These are phyloP conservation scores for Operophtera brumata DNA, from an alignment of 2,888 invertebrate genomes.

Conservation along the genomic window DNA sequence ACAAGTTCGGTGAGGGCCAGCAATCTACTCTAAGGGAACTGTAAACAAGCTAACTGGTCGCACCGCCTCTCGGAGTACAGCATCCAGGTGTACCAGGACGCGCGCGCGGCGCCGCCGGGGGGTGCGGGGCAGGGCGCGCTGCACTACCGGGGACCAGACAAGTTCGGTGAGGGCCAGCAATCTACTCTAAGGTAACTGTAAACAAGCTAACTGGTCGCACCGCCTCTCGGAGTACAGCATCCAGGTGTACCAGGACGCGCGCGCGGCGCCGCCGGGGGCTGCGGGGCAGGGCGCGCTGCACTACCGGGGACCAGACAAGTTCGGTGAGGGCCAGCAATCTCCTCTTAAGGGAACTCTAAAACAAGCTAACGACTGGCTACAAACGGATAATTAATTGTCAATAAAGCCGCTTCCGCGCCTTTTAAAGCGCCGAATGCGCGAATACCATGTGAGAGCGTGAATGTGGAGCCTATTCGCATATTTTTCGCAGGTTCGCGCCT, in stretches of 20 bases:
- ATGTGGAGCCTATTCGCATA: no score
- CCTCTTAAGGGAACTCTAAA: background rate
- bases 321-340: constrained; percentile 6
- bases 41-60: constrained; percentile 50
- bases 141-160: constrained; percentile 15
- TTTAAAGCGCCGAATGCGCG: no score
- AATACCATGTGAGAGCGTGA: no score
- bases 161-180: constrained; percentile 10
- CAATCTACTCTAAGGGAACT: background rate
- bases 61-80: constrained; percentile 59
- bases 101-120: constrained; percentile 35
- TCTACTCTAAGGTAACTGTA: background rate
- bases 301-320: constrained; percentile 15
- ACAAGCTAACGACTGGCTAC: constrained; percentile 38
- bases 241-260: constrained; percentile 58
- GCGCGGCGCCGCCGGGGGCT: constrained; percentile 20
- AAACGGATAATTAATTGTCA: no score
- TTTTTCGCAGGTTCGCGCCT: no score
- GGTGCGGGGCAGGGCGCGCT: background rate
- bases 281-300: background rate
- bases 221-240: constrained; percentile 62
- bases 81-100: constrained; percentile 65
- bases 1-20: constrained; percentile 14
- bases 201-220: constrained; percentile 41
- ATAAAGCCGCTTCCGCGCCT: no score